Base-by-base conservation (phyloP, 2,797 vertebrate genomes). In the Sebastes steindachneri region DNA sequence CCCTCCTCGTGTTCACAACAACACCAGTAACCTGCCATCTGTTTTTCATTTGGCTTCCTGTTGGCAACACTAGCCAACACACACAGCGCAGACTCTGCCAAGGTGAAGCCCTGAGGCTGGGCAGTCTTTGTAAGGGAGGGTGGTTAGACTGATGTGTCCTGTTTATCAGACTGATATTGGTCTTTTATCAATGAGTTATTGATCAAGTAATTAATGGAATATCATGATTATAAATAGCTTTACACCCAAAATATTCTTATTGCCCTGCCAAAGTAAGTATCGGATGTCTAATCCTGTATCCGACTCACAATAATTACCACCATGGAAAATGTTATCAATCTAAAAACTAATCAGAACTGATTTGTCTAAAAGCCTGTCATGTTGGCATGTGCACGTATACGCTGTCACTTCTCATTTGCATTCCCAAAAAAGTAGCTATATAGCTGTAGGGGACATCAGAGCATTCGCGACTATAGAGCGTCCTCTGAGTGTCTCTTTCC, bases 11-110 rank as follows among this genome's bases (percentile, higher is more conserved):
- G 73, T 87, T 72, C 28, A 86, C 85, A 75, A 64, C 19, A 83
- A 73, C 77, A 87, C 82, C 82, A 89, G 75, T 74, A 88, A 86
- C 83, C 82, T 83, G 75, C 84, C 90, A 91, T 90, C 90, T 93
- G 88, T 79, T 92, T 92, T 86, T 83, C 70, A 87, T 90, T 91
- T 74, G 63, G 79, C 90, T 89, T 90, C 85, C 87, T 92, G 79
- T 90, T 91, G 83, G 88, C 87, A 89, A 57, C 48, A 45, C 68
- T 63, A 35, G 45, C 76, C 79, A 89, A 86, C 77, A 72, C 60
- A 83, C 78, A 88, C 81, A 77, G 76, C 73, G 77, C 67, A 73
- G 63, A 51, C 77, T 59, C 48, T 77, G 88, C 86, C 87, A 88
- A 87, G 84, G 80, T 89, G 71, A 87, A 63, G 69, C 70, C 58